Conservation (phyloP, 2,888 invertebrate species). For the Mythimna impura region DNA sequence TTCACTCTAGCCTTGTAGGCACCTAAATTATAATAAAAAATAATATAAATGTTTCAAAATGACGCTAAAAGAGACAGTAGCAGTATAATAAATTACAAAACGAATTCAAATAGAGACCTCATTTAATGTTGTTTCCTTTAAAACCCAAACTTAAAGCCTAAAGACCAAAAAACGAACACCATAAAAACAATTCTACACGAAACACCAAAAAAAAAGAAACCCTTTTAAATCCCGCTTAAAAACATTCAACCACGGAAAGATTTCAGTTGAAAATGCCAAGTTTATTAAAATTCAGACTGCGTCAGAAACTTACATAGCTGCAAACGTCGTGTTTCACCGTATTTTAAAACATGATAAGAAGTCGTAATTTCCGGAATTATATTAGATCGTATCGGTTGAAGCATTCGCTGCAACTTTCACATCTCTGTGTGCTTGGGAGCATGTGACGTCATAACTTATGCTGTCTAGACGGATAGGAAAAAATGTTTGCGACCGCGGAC, state of each 20-base stretch:
- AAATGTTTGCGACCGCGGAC: slow-evolving; percentile 10
- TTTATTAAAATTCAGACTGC: slow-evolving; percentile 60
- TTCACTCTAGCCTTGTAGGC: no score
- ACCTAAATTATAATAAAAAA: no score
- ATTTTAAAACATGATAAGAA: slow-evolving; percentile 66
- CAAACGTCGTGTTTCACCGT: slow-evolving; percentile 63
- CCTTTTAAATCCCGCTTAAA: slow-evolving; percentile 42
- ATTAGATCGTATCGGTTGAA: slow-evolving; percentile 53
- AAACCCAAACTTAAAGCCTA: neutral
- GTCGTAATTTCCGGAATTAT: slow-evolving; percentile 60
- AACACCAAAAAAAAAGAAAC: slow-evolving; percentile 13
- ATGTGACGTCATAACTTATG: slow-evolving; percentile 34
- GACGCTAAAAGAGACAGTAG: neutral
- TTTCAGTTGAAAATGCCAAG: slow-evolving; percentile 48
- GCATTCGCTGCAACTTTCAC: slow-evolving; percentile 30
- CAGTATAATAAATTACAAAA: neutral
- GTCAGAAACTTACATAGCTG: slow-evolving; percentile 58
- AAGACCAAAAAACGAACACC: slow-evolving; percentile 17
- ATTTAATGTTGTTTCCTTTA: no score
- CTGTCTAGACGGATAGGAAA: slow-evolving; percentile 40
- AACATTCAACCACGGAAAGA: slow-evolving; percentile 47
- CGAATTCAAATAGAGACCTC: neutral
- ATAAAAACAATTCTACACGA: slow-evolving; percentile 7
- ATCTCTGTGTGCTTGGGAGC: slow-evolving; percentile 29
- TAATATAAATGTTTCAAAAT: neutral